phyloP scores from a whole-genome alignment of 2,113 vertebrate genomes.

The Psammodynastes pulverulentus region DNA sequence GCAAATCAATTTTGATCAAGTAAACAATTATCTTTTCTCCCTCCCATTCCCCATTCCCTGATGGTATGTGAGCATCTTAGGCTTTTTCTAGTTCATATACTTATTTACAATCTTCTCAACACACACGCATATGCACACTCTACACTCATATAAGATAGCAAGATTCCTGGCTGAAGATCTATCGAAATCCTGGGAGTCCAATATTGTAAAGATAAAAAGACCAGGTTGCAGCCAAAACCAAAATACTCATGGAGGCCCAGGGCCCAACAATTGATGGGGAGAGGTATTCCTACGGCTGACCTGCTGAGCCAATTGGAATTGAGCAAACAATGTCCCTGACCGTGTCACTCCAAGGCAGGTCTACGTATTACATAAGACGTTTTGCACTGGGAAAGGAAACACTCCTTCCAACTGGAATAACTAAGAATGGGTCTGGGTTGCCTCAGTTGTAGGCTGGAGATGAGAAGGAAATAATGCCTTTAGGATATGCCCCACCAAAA shows the following conservation, averaged over 20 bases:
- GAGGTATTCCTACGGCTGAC: neutral
- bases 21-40: neutral
- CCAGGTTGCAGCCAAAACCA: neutral
- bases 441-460: neutral
- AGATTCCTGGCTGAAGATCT: neutral
- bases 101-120: neutral
- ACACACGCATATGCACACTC: neutral
- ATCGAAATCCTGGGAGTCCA: neutral
- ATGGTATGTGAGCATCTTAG: neutral
- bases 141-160: neutral
- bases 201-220: neutral
- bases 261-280: neutral
- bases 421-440: neutral
- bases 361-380: neutral
- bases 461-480: neutral
- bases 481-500: neutral
- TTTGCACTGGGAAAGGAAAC: neutral
- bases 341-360: neutral
- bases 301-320: neutral
- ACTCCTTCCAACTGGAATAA: neutral
- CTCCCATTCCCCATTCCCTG: neutral
- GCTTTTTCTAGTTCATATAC: neutral
- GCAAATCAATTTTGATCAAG: neutral
- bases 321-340: neutral
- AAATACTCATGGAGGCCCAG: neutral